Conservation (phyloP, 2,888 invertebrate species). For the Sympetrum striolatum region DNA sequence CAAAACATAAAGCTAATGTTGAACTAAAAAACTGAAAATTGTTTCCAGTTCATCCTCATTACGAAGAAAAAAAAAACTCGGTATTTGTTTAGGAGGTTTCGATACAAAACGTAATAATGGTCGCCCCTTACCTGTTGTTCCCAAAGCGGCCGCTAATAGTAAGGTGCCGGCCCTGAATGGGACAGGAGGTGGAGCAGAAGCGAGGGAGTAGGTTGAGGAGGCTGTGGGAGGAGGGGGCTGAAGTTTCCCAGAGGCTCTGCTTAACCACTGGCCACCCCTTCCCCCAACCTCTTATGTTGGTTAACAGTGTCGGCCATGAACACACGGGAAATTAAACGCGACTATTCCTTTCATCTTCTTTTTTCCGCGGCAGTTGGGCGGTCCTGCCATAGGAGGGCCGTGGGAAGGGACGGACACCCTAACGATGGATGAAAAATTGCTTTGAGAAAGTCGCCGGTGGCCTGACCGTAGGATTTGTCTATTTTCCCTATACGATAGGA, state of each 20-base stretch:
- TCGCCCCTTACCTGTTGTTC: no score
- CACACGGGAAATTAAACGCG: conserved; percentile 36
- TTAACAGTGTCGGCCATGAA: background rate
- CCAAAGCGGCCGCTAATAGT: no score
- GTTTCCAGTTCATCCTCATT: no score
- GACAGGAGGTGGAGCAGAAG: background rate
- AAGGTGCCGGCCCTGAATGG: background rate
- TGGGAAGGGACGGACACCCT: background rate
- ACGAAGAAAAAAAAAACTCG: no score
- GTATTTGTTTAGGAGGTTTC: no score
- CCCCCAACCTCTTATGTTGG: background rate
- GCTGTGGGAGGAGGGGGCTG: background rate
- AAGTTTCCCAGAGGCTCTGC: background rate
- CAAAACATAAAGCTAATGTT: no score
- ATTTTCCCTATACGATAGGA: no score
- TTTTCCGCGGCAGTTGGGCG: conserved; percentile 12
- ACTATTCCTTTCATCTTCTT: conserved; percentile 27
- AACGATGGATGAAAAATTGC: conserved; percentile 34
- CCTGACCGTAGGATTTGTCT: no score
- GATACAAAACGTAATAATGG: no score
- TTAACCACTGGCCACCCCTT: background rate
- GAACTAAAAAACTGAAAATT: no score
- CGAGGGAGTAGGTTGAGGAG: background rate
- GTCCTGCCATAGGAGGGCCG: background rate
- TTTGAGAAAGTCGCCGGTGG: no score